Evolutionary conservation across 2,113 vertebrate genomes (phyloP), one percentile per base, ranked within the genome.

Genomic region (Pomatorhinus ruficollis): DNA sequence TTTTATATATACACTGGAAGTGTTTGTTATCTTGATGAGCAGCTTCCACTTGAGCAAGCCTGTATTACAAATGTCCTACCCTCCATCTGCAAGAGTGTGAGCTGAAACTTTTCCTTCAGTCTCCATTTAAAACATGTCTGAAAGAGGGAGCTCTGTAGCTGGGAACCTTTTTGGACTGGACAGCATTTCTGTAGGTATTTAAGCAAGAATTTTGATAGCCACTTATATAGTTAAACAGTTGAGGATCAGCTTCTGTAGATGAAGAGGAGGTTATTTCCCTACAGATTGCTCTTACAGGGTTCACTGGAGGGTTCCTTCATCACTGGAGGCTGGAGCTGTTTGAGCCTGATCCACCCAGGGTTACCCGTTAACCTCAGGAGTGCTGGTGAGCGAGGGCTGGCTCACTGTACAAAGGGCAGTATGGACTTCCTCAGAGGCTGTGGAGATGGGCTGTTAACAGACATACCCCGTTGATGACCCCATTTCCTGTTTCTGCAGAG

Each of bases 271-370:
- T 37, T 20, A 23, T 56, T 83, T 88, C 52, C 30, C 39, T 56
- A 11, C 11, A 5, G 35, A 20, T 2, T 79, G n/a, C 24, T 68
- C 15, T 8, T 37, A 10, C 0, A 28, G 40, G 12, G 3, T 28
- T 14, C 16, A 1, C 19, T 9, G 47, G 22, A 64, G 39, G 31
- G 28, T 25, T 74, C 19, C 64, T 49, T 65, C 33, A 2, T 30
- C 11, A 1, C 56, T 50, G 52, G 44, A 80, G n/a, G 10, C 10
- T 63, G 42, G 21, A 12, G 30, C 37, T 57, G 16, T 31, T 76
- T 0, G 0, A 76, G 20, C 37, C 50, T 44, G 37, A 47, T n/a
- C 10, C 37, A 23, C 53, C 17, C 23, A 28, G 28, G 4, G 24
- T 24, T 40, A 56, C 5, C 0, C 10, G 45, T 69, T 60, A 30